phyloP scores from a whole-genome alignment of 1,140 invertebrate genomes.

The Apis dorsata region DNA sequence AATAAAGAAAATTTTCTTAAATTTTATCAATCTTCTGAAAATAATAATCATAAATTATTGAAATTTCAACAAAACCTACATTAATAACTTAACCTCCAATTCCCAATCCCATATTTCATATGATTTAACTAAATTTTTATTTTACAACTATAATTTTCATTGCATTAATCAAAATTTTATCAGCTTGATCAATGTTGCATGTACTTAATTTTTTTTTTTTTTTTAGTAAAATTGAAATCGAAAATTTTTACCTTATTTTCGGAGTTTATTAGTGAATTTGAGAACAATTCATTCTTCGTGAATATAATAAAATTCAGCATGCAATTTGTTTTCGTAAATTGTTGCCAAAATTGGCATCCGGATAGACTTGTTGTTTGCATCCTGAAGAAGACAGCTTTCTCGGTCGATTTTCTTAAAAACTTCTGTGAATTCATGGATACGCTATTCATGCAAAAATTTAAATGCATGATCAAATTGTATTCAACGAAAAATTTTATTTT shows the following conservation, averaged over 20 bases:
- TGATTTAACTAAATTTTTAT: not conserved
- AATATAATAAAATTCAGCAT: conserved; percentile 25
- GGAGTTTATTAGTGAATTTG: not conserved
- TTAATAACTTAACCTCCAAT: not conserved
- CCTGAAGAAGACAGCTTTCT: not conserved
- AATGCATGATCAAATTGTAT: no score
- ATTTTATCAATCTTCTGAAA: not conserved
- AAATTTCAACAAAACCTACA: not conserved
- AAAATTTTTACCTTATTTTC: not conserved
- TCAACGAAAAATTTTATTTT: no score
- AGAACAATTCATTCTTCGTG: not conserved
- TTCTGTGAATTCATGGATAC: no score
- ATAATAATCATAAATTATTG: not conserved
- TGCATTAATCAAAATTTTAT: not conserved
- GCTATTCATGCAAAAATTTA: not conserved
- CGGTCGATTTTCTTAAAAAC: conserved; percentile 7
- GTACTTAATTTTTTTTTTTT: not conserved
- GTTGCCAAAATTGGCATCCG: conserved; percentile 9
- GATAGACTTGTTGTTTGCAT: conserved; percentile 8
- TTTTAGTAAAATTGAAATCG: not conserved
- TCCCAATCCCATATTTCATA: not conserved
- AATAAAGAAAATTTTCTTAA: no score
- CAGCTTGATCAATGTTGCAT: not conserved
- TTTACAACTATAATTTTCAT: not conserved
- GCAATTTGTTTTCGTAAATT: conserved; percentile 36